phyloP scores from a whole-genome alignment of 2,797 vertebrate genomes.

The Pachyuromys duprasi region DNA sequence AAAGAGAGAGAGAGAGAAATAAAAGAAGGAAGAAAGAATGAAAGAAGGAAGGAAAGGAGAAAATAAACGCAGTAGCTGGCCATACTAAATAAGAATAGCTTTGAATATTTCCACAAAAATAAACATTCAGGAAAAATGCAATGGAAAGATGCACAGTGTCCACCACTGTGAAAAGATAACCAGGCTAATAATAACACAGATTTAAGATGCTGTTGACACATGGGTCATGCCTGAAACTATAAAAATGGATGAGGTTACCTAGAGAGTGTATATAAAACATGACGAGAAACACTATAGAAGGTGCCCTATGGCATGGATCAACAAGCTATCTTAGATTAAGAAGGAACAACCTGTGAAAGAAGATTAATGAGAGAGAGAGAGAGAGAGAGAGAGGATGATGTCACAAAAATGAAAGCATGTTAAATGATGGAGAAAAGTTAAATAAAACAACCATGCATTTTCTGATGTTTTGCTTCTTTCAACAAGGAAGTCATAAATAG shows the following conservation, averaged over 20 bases:
- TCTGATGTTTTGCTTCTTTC: neutral
- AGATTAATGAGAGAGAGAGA: too few relatives aligned
- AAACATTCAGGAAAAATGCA: neutral
- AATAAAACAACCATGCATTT: constrained; percentile 47
- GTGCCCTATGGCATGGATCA: neutral
- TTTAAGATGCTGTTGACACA: constrained; percentile 26
- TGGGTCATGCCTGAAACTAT: neutral
- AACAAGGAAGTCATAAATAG: constrained; percentile 13
- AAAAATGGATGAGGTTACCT: constrained; percentile 32
- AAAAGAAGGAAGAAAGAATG: neutral
- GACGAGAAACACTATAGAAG: neutral
- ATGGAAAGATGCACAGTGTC: neutral
- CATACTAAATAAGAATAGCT: constrained; percentile 26
- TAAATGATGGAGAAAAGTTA: constrained; percentile 9
- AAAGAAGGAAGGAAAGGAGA: neutral
- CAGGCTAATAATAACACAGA: neutral
- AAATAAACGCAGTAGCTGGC: neutral
- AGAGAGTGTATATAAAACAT: neutral
- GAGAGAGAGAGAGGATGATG: too few relatives aligned
- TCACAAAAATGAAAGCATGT: neutral
- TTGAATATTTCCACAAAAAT: constrained; percentile 18
- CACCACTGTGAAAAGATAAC: constrained; percentile 8
- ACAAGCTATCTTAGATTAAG: neutral
- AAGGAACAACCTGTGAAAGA: constrained; percentile 12
- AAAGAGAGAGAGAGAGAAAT: rapidly evolving